Percentiles rank a stretch among this genome's conserved stretches.
Conservation (phyloP, 1,140 invertebrate genomes). For the Bombus difficillimus region DNA sequence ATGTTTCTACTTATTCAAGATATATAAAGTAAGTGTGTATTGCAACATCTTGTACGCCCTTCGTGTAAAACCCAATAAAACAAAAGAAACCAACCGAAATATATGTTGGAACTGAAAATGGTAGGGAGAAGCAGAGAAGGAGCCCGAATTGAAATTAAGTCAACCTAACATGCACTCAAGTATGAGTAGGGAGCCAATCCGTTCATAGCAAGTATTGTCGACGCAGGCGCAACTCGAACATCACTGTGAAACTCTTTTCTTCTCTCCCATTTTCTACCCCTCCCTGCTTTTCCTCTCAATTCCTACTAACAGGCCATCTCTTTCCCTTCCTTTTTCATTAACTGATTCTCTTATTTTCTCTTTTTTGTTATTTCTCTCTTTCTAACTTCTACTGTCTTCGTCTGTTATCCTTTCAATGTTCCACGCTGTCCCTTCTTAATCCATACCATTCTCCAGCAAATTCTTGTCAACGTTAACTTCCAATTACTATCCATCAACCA, state of each 20-base stretch:
- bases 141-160: constrained; percentile 68
- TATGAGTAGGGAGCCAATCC: constrained; percentile 66
- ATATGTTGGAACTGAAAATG: neutral
- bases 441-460: constrained; percentile 48
- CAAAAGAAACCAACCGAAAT: constrained; percentile 37
- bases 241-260: constrained; percentile 37
- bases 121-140: constrained; percentile 43
- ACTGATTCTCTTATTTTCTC: constrained; percentile 16
- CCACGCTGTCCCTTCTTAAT: constrained; percentile 32
- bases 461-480: constrained; percentile 57
- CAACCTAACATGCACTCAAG: constrained; percentile 63
- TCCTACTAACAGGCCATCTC: neutral
- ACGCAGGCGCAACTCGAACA: constrained; percentile 60
- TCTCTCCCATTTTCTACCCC: constrained; percentile 5
- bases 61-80: constrained; percentile 38
- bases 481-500: constrained; percentile 61
- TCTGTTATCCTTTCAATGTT: constrained; percentile 25
- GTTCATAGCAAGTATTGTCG: constrained; percentile 26
- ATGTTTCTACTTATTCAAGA: constrained; percentile 21
- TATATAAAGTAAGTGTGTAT: neutral
- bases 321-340: neutral
- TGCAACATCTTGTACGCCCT: constrained; percentile 20
- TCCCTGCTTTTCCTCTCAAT: constrained; percentile 30
- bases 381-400: neutral
- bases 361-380: constrained; percentile 19